Conservation (phyloP, 2,797 vertebrate genomes). For the Carapus acus region DNA sequence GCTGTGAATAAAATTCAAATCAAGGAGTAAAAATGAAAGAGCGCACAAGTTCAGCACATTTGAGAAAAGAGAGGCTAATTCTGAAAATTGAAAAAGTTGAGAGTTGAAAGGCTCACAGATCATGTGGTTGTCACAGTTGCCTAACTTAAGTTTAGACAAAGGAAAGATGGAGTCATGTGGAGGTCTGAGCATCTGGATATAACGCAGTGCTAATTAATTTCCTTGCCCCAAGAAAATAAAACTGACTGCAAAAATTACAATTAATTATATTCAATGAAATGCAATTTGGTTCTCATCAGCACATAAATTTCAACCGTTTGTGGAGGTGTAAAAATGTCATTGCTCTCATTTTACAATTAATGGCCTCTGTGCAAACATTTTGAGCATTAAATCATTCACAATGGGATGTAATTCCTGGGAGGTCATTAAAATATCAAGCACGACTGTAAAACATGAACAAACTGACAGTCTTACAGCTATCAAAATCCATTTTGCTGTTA, state of each 20-base stretch:
- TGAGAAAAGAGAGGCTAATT: too few species aligned
- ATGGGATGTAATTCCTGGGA: conserved; percentile 44
- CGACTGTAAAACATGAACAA: conserved; percentile 26
- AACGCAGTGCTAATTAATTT: conserved; percentile 48
- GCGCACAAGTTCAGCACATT: too few species aligned
- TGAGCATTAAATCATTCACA: conserved; percentile 59
- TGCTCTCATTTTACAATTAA: conserved; percentile 51
- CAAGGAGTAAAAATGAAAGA: too few species aligned
- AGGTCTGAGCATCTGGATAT: conserved; percentile 33
- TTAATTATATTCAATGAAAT: conserved; percentile 64
- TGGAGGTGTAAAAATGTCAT: conserved; percentile 30
- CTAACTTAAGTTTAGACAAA: conserved; percentile 38
- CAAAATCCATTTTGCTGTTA: conserved; percentile 10
- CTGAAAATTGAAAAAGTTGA: too few species aligned
- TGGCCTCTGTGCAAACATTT: conserved; percentile 49
- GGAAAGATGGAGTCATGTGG: conserved; percentile 31
- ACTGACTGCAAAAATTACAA: conserved; percentile 56
- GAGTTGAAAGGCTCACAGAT: too few species aligned
- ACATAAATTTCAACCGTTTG: conserved; percentile 50
- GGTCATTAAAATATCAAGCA: conserved; percentile 41
- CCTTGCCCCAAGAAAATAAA: conserved; percentile 50
- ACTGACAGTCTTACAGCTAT: conserved; percentile 45
- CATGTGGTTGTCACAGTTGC: too few species aligned
- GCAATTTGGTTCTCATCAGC: conserved; percentile 54
- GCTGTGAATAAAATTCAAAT: too few species aligned